Evolutionary conservation across 2,888 invertebrate species (phyloP).

Genomic region (Ferdinandea cuprea): DNA sequence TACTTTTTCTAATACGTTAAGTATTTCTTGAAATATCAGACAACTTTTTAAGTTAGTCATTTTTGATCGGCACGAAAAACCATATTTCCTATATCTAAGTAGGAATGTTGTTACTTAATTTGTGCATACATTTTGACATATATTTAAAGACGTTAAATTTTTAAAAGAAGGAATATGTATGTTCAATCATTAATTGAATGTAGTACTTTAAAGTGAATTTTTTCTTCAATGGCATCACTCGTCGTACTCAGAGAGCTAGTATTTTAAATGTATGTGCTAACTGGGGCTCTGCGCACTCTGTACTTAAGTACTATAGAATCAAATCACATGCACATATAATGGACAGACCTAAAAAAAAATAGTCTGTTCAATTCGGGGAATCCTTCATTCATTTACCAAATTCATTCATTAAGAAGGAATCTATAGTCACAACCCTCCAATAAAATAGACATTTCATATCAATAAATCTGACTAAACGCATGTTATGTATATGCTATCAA

Average conservation of each 20-base stretch:
- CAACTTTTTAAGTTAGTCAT: too few relatives aligned
- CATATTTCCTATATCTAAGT: too few relatives aligned
- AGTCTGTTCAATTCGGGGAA: constrained; percentile 19
- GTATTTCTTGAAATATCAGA: too few relatives aligned
- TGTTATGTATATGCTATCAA: constrained; percentile 2
- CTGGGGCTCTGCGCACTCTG: constrained; percentile 9
- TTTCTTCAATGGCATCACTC: constrained; percentile 25
- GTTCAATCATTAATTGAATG: too few relatives aligned
- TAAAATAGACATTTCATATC: neutral
- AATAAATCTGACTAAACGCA: constrained; percentile 18
- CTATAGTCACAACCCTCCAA: neutral
- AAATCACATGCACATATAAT: constrained; percentile 1
- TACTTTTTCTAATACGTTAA: too few relatives aligned
- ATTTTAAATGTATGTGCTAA: too few relatives aligned
- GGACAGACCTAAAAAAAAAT: neutral
- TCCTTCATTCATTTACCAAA: constrained; percentile 52
- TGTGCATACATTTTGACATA: too few relatives aligned
- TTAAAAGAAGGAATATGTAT: too few relatives aligned
- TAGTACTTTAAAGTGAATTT: neutral
- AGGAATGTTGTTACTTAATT: too few relatives aligned
- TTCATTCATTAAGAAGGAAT: constrained; percentile 56
- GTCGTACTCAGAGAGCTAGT: neutral
- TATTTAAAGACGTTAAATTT: too few relatives aligned
- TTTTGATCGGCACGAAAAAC: too few relatives aligned
- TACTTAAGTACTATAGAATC: neutral